A percentile compares a stretch with the other conserved stretches of the same genome.
Evolutionary conservation across 2,888 invertebrate species (phyloP).

Genomic region (Eupithecia centaureata): DNA sequence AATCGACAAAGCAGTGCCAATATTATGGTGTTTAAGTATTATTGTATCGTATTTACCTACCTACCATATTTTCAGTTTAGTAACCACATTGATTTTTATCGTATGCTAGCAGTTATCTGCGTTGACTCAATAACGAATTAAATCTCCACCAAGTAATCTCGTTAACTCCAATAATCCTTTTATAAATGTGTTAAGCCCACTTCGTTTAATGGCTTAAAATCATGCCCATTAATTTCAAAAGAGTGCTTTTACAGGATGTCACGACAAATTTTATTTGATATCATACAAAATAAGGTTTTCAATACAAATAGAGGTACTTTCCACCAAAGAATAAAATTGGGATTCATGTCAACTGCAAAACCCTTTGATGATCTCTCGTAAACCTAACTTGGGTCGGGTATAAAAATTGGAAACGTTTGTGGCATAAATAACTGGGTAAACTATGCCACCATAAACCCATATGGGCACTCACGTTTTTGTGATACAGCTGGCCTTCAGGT

Average conservation of each 20-base stretch:
- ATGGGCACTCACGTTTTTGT: conserved; percentile 35
- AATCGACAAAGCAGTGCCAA: background rate
- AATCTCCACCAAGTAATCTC: conserved; percentile 5
- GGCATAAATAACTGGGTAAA: conserved; percentile 38
- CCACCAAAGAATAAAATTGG: conserved; percentile 40
- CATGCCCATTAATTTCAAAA: background rate
- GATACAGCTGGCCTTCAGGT: conserved; percentile 23
- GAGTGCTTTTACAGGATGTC: conserved; percentile 2
- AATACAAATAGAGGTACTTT: conserved; percentile 39
- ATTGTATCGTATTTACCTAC: no score
- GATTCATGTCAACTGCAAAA: conserved; percentile 42
- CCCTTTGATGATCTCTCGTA: conserved; percentile 47
- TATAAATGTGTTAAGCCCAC: conserved; percentile 11
- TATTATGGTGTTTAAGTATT: background rate
- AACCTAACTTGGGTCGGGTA: conserved; percentile 40
- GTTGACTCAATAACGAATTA: background rate
- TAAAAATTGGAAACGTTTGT: conserved; percentile 46
- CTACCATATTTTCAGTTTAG: background rate
- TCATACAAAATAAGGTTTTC: conserved; percentile 30
- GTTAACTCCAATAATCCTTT: conserved; percentile 6
- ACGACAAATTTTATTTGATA: conserved; percentile 12
- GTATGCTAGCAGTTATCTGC: background rate
- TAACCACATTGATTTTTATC: background rate
- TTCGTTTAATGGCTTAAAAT: conserved; percentile 3
- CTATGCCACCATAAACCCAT: conserved; percentile 36